Conservation (phyloP, 2,113 vertebrate species). For the Oryzias woworae region DNA sequence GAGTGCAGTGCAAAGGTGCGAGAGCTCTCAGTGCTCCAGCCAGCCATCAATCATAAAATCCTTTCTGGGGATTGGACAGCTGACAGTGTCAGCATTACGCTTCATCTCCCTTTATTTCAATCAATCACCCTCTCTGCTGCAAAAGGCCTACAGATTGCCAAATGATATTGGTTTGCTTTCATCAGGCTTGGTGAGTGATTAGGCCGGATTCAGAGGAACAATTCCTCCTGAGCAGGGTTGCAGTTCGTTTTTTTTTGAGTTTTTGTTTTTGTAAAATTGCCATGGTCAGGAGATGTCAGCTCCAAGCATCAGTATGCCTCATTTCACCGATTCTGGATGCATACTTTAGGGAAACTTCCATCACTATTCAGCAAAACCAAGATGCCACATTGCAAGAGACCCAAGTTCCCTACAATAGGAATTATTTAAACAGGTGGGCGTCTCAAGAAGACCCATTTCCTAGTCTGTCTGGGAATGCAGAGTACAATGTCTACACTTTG, state of each 20-base stretch:
- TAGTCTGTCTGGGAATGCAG: no score
- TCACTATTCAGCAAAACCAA: no score
- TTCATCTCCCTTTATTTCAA: constrained; percentile 68
- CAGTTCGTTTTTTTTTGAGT: constrained; percentile 5
- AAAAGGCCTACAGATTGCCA: constrained; percentile 53
- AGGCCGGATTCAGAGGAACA: constrained; percentile 28
- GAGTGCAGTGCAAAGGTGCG: constrained; percentile 68
- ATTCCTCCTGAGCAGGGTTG: constrained; percentile 25
- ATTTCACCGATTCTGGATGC: no score
- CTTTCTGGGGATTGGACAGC: constrained; percentile 73
- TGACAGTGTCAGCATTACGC: constrained; percentile 69
- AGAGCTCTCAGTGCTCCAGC: constrained; percentile 58
- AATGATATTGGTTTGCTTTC: constrained; percentile 65
- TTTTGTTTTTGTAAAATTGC: constrained; percentile 11
- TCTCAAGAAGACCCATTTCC: no score
- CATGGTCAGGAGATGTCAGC: not conserved
- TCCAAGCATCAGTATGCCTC: no score
- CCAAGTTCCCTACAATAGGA: no score
- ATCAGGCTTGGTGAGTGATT: constrained; percentile 48
- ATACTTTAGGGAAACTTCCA: no score
- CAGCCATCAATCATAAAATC: constrained; percentile 73
- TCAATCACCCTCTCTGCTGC: constrained; percentile 58
- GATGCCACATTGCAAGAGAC: no score
- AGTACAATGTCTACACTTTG: no score
- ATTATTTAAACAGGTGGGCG: no score